Evolutionary conservation across 2,888 invertebrate species (phyloP), one percentile per base, ranked within the genome.

Genomic region (Bombylius discolor): DNA sequence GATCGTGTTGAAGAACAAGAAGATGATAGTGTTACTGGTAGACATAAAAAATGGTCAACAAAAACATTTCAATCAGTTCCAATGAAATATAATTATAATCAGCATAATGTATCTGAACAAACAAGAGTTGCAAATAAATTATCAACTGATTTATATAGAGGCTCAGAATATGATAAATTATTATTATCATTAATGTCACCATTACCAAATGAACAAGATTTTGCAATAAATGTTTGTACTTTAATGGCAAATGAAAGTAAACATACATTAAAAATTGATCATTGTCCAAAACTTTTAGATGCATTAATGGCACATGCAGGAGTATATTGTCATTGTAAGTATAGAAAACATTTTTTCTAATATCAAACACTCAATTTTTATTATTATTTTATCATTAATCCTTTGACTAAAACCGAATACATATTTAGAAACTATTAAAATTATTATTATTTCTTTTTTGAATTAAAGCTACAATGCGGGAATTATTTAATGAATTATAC

Each of bases 141-240:
- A 63, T 85, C 85, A 12, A 79, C 81, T 31, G 78, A 83, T 64
- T 70, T 85, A 51, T 81, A 83, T 72, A 82, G 81, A 6, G 74
- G 78, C 0, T 84, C 87, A 3, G 89, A 90, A 66, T 92, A 90
- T 70, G 88, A 89, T 64, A 85, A 92, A 59, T 77, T 99, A 58
- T 83, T 91, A n/a, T 77, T 95, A 54, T 94, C 97, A 0, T 79
- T 99, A 46, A 77, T 94, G 53, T 93, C 93, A n/a, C 96, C 98
- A 2, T 79, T 99, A 70, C 97, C 98, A 7, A 99, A 99, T 73
- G 98, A 99, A 73, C 94, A 97, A 71, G 98, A 98, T 76, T 95
- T 98, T 73, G 96, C 96, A 34, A 87, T 99, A 66, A 98, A 98
- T 73, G 93, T 97, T 4, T 96, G 96, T 73, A 95, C 94, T 0